phyloP scores from a whole-genome alignment of 1,140 invertebrate species.

The Sycophaga agraensis region DNA sequence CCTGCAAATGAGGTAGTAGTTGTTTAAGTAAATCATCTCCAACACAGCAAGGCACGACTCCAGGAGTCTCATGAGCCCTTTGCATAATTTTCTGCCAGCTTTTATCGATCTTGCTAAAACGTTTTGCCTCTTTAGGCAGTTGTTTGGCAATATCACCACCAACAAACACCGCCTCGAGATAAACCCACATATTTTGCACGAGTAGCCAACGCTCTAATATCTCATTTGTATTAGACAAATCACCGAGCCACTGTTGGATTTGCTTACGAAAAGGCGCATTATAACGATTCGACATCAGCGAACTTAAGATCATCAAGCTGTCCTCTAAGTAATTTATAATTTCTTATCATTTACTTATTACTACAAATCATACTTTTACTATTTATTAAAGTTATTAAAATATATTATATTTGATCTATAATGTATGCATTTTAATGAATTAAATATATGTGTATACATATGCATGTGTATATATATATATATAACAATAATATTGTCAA shows the following conservation, averaged over 20 bases:
- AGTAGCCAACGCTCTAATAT: constrained; percentile 94
- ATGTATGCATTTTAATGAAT: background rate
- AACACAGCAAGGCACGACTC: constrained; percentile 93
- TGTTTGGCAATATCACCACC: constrained; percentile 98
- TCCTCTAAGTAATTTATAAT: constrained; percentile 71
- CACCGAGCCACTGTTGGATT: constrained; percentile 93
- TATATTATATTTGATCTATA: background rate
- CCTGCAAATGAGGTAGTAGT: constrained; percentile 91
- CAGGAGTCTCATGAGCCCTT: constrained; percentile 89
- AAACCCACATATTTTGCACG: constrained; percentile 98
- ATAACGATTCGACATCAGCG: constrained; percentile 86
- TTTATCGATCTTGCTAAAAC: constrained; percentile 96
- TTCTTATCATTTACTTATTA: too few species aligned
- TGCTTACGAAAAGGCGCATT: constrained; percentile 96
- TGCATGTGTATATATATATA: background rate
- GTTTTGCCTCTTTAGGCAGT: constrained; percentile 89
- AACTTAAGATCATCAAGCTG: constrained; percentile 92
- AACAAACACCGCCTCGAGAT: constrained; percentile 96
- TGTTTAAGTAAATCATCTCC: constrained; percentile 92
- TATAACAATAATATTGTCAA: too few species aligned
- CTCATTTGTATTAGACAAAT: constrained; percentile 95
- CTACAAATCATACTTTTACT: too few species aligned
- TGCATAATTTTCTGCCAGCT: constrained; percentile 99
- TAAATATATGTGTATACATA: too few species aligned
- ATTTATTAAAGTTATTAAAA: too few species aligned